A percentile compares a stretch with the other conserved stretches of the same genome.
phyloP scores from a whole-genome alignment of 2,797 vertebrate genomes.

The Neoniphon sammara region DNA sequence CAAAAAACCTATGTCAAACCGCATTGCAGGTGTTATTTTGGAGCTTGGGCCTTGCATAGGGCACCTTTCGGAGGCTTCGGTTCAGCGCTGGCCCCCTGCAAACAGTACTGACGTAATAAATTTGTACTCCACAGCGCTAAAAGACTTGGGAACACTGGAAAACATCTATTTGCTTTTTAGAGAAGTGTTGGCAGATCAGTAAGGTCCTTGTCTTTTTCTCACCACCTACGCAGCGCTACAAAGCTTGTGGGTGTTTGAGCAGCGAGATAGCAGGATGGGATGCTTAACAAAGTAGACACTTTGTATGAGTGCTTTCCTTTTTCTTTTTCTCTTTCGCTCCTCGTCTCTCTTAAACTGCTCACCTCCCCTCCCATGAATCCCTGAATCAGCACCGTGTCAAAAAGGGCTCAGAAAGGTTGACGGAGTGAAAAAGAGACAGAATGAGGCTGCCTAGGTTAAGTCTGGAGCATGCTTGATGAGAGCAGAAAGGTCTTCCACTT shows the following conservation, averaged over 20 bases:
- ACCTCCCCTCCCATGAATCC: conserved; percentile 23
- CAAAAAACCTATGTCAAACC: conserved; percentile 28
- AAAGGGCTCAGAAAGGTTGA: conserved; percentile 23
- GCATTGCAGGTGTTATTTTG: conserved; percentile 46
- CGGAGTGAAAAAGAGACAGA: conserved; percentile 13
- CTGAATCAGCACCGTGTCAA: conserved; percentile 15
- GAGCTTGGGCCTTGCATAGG: conserved; percentile 15
- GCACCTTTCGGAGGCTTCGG: conserved; percentile 37
- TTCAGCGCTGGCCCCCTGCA: conserved; percentile 57
- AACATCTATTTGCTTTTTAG: conserved; percentile 56
- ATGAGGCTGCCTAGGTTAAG: conserved; percentile 4
- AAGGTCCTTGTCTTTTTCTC: conserved; percentile 19
- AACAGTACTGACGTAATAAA: conserved; percentile 19
- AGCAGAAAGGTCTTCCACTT: neutral
- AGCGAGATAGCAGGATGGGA: conserved; percentile 38
- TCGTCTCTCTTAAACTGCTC: conserved; percentile 21
- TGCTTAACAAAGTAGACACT: conserved; percentile 47
- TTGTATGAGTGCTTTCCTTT: conserved; percentile 25
- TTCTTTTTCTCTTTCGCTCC: conserved; percentile 15
- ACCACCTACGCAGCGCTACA: conserved; percentile 46
- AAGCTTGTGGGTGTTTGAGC: conserved; percentile 67
- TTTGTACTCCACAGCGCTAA: conserved; percentile 31
- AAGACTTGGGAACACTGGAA: conserved; percentile 49
- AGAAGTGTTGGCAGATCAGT: conserved; percentile 39
- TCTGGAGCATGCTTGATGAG: conserved; percentile 1